Conservation (phyloP, 2,113 vertebrate species). For the Boulengeromyrus knoepffleri region DNA sequence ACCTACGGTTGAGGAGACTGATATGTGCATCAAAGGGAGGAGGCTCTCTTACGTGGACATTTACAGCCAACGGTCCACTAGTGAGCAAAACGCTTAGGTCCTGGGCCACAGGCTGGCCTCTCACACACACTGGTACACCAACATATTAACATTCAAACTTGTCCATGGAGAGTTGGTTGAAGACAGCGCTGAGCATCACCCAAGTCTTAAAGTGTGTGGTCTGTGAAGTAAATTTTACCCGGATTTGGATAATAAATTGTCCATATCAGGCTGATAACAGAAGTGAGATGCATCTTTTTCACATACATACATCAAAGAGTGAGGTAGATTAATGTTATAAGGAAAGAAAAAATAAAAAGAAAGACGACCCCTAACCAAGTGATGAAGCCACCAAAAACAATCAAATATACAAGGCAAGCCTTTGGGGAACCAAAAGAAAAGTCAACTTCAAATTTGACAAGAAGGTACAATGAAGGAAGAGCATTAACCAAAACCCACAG, state of each 20-base stretch:
- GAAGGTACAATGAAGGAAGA: background rate
- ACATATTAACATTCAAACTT: background rate
- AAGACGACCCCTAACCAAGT: conserved; percentile 43
- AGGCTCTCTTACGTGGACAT: conserved; percentile 38
- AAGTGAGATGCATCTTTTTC: conserved; percentile 48
- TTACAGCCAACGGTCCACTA: background rate
- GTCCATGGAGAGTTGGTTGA: background rate
- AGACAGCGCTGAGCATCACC: conserved; percentile 41
- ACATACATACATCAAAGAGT: conserved; percentile 44
- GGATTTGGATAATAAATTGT: conserved; percentile 32
- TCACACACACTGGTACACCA: background rate
- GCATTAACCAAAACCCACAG: background rate
- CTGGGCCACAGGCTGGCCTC: background rate
- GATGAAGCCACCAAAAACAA: conserved; percentile 54
- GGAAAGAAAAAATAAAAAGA: conserved; percentile 40
- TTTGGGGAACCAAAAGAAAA: conserved; percentile 24
- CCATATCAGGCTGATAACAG: conserved; percentile 39
- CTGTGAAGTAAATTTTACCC: conserved; percentile 15
- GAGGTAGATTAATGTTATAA: conserved; percentile 64
- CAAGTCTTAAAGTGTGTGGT: conserved; percentile 37
- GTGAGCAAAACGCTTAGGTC: background rate
- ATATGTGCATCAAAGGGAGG: conserved; percentile 61
- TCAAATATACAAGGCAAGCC: background rate
- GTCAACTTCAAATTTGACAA: conserved; percentile 36
- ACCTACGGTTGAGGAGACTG: conserved; percentile 70